Evolutionary conservation across 2,797 vertebrate species (phyloP).

Genomic region (Lindbergichthys nudifrons): DNA sequence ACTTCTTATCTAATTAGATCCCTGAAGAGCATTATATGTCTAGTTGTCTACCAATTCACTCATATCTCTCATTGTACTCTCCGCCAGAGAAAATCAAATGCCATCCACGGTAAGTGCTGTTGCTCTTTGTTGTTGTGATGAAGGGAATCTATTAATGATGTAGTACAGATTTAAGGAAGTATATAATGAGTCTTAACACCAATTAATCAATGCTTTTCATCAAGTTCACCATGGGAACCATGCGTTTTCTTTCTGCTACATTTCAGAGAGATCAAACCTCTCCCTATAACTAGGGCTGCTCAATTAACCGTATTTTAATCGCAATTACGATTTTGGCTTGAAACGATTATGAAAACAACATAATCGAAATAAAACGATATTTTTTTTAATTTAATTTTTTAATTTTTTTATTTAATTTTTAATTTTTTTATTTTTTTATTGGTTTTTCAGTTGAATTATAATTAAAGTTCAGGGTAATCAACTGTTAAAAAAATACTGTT

Average conservation of each 20-base stretch:
- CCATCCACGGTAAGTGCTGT: conserved; percentile 34
- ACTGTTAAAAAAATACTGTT: too few species aligned
- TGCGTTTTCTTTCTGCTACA: conserved; percentile 37
- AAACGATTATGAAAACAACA: too few species aligned
- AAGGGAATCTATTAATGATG: conserved; percentile 63
- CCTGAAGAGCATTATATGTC: conserved; percentile 67
- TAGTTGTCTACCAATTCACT: conserved; percentile 54
- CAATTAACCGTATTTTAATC: too few species aligned
- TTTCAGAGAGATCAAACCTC: conserved; percentile 52
- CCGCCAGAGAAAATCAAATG: conserved; percentile 37
- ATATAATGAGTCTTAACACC: conserved; percentile 62
- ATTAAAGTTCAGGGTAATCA: too few species aligned
- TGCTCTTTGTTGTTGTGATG: conserved; percentile 54
- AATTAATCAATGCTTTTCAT: conserved; percentile 62
- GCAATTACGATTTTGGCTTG: too few species aligned
- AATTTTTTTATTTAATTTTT: too few species aligned
- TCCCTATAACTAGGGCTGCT: conserved; percentile 1
- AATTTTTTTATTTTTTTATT: too few species aligned
- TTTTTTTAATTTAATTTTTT: too few species aligned
- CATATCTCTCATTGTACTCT: conserved; percentile 49
- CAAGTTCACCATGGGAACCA: conserved; percentile 43
- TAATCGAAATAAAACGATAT: too few species aligned
- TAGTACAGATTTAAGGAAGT: conserved; percentile 62
- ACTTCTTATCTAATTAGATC: conserved; percentile 79
- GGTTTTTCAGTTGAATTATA: too few species aligned